Evolutionary conservation across 2,113 vertebrate species (phyloP), one percentile per base, ranked within the genome.

Genomic region (Sander vitreus): DNA sequence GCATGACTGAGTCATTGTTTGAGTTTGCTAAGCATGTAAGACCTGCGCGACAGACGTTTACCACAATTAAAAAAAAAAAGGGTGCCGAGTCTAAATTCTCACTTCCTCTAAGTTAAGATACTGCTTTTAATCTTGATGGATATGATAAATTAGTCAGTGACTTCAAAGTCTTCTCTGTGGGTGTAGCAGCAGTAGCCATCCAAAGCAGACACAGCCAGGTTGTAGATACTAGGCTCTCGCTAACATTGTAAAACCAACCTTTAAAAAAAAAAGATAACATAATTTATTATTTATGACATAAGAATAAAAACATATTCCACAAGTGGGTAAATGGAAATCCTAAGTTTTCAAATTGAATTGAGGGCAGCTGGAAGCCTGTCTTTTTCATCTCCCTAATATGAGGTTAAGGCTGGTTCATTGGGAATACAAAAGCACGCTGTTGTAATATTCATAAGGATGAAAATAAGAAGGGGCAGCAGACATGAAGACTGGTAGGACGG

Each of bases 381-480:
- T 39, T 66, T 80, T 19, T 62, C 0, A 23, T 54, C 9, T 33
- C 33, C 18, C 5, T 67, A 3, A 19, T 16, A 21, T n/a, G 45
- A 50, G 30, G 16, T 39, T 59, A n/a, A 12, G 18, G 27, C 45
- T 50, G 14, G 3, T 4, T 43, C 36, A 51, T 18, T 64, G 2
- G 9, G 15, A 36, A 48, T 6, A 69, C 59, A 48, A 48, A 81
- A 25, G 10, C 10, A 45, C 19, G 18, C 30, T 33, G 39, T 36
- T 66, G 12, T n/a, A 67, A 80, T 8, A 73, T 67, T 59, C 48
- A 64, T 25, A 16, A 50, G 30, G 15, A 43, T 27, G 47, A 80
- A 50, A 53, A 80, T 15, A 43, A 39, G 27, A 36, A 48, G 68
- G 48, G 27, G 57, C 55, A 62, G n/a, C 3, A 63, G 76, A 54